Evolutionary conservation across 2,888 invertebrate genomes (phyloP).

Genomic region (Arge pagana): DNA sequence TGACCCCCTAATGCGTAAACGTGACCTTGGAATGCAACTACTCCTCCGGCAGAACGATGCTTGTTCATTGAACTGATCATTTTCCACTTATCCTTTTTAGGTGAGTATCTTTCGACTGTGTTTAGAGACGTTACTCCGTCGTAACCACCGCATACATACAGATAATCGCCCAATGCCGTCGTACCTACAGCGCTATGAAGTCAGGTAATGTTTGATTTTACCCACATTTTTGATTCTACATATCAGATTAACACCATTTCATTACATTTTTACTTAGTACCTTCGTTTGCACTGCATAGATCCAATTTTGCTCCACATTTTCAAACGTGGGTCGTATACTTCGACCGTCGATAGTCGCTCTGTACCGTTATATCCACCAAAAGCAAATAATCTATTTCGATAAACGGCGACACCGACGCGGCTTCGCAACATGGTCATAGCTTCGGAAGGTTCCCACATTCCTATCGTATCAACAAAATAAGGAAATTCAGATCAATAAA

Average conservation of each 20-base stretch:
- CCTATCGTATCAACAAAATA: no score
- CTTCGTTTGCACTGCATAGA: slow-evolving; percentile 82
- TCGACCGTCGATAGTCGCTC: slow-evolving; percentile 84
- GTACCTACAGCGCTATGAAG: slow-evolving; percentile 75
- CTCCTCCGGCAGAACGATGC: slow-evolving; percentile 74
- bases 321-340: slow-evolving; percentile 75
- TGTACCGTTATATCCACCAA: slow-evolving; percentile 84
- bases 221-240: background rate
- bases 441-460: slow-evolving; percentile 77
- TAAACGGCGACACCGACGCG: slow-evolving; percentile 85
- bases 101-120: slow-evolving; percentile 82
- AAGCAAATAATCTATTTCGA: slow-evolving; percentile 76
- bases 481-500: no score
- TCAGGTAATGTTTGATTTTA: slow-evolving; percentile 24
- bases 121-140: slow-evolving; percentile 83
- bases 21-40: slow-evolving; percentile 71
- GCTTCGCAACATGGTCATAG: slow-evolving; percentile 83
- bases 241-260: slow-evolving; percentile 2
- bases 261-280: slow-evolving; percentile 51
- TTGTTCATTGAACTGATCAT: slow-evolving; percentile 75
- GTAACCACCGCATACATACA: slow-evolving; percentile 85
- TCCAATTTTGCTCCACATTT: slow-evolving; percentile 77
- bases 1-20: slow-evolving; percentile 86
- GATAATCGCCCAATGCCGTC: slow-evolving; percentile 75
- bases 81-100: slow-evolving; percentile 74